Evolutionary conservation across 2,113 vertebrate genomes (phyloP).

Genomic region (Pachyramphus minor): DNA sequence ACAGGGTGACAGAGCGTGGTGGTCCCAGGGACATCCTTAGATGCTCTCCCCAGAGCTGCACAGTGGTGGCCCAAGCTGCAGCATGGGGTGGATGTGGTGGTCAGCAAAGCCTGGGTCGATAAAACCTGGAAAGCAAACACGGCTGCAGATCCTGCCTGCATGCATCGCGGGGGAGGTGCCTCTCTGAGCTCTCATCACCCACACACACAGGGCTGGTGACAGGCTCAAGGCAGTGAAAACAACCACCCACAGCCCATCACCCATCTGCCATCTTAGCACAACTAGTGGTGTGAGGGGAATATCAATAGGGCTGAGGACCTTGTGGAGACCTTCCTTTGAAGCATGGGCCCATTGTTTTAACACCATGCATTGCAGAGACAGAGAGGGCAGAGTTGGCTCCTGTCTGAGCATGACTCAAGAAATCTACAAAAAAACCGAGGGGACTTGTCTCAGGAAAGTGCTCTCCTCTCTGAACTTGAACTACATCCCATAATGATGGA

Average conservation of each 20-base stretch:
- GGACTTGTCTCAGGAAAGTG: neutral
- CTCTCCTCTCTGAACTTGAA: neutral
- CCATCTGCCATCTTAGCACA: neutral
- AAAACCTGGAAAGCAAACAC: neutral
- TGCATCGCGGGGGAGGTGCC: neutral
- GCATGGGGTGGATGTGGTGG: accelerated
- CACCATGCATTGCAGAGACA: accelerated
- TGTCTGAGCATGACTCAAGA: neutral
- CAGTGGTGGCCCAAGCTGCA: neutral
- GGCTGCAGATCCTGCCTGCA: neutral
- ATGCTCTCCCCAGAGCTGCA: neutral
- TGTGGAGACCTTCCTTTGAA: neutral
- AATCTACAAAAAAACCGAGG: neutral
- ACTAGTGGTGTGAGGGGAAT: neutral
- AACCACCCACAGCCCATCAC: neutral
- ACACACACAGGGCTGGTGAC: neutral
- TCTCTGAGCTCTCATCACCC: neutral
- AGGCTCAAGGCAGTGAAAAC: neutral
- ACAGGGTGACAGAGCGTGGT: neutral
- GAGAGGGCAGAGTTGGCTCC: neutral
- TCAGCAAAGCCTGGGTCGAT: neutral
- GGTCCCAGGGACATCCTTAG: neutral
- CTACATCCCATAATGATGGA: neutral
- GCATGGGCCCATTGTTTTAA: neutral
- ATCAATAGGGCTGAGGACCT: neutral